phyloP scores from a whole-genome alignment of 2,797 vertebrate species.

The Myiotriccus ornatus region DNA sequence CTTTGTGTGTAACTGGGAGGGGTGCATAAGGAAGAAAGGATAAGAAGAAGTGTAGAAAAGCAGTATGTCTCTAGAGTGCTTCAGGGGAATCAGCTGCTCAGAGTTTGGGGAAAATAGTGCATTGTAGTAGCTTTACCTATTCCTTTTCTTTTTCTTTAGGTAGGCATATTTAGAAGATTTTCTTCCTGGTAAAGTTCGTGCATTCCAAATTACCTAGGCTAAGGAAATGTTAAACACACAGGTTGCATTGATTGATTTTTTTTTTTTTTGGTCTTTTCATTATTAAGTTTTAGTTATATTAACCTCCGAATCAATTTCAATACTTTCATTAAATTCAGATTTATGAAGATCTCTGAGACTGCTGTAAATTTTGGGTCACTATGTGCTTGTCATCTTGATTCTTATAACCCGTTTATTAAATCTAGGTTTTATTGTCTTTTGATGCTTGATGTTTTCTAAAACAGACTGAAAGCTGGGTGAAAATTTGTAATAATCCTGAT shows the following conservation, averaged over 20 bases:
- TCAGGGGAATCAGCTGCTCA: neutral
- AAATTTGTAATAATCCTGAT: neutral
- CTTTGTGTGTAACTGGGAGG: neutral
- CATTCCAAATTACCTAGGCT: neutral
- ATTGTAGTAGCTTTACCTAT: neutral
- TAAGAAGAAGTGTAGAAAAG: neutral
- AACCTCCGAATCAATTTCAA: neutral
- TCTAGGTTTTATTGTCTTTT: neutral
- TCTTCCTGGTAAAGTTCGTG: neutral
- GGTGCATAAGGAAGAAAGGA: neutral
- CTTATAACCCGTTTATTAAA: neutral
- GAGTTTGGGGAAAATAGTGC: neutral
- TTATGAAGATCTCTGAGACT: neutral
- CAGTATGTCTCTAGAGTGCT: neutral
- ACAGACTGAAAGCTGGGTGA: neutral
- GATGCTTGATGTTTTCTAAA: neutral
- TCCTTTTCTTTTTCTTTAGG: neutral
- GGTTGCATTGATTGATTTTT: neutral
- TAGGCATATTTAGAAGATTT: neutral
- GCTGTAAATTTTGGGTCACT: neutral
- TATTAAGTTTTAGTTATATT: neutral
- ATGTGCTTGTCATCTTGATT: neutral
- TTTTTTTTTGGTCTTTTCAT: neutral
- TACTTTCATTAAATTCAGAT: neutral
- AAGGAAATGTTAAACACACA: neutral